These are phyloP conservation scores for Opisthograptis luteolata DNA, from an alignment of 2,888 invertebrate species.

Conservation along the genomic window DNA sequence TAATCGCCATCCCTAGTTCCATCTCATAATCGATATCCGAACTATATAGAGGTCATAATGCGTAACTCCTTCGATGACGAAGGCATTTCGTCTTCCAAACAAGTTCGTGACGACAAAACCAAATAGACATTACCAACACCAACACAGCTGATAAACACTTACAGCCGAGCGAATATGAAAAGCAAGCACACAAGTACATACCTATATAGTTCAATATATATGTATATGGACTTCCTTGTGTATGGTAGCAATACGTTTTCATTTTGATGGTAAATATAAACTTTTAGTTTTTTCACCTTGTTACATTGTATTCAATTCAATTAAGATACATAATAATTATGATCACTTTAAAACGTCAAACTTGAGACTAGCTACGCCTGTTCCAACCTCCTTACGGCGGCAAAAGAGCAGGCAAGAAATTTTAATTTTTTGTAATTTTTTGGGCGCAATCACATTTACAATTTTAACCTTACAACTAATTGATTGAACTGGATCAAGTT, in stretches of 20 bases:
- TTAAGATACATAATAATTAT: too few species aligned
- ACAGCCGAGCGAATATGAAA: conserved; percentile 41
- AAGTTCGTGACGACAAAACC: conserved; percentile 36
- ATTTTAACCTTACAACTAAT: too few species aligned
- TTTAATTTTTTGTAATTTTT: too few species aligned
- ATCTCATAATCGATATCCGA: not conserved
- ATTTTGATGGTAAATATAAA: not conserved
- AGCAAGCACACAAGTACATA: conserved; percentile 37
- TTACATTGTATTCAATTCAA: too few species aligned
- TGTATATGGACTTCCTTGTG: conserved; percentile 26
- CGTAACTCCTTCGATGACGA: not conserved
- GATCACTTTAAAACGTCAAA: too few species aligned
- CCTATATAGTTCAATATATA: conserved; percentile 19
- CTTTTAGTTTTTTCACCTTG: too few species aligned
- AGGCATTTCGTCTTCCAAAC: conserved; percentile 4
- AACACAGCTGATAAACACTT: conserved; percentile 37
- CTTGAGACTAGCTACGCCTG: too few species aligned
- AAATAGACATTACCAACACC: conserved; percentile 40
- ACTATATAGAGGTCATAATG: not conserved
- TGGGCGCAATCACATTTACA: too few species aligned
- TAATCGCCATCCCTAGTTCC: not conserved
- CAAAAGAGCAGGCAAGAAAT: too few species aligned
- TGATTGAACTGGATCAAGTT: too few species aligned
- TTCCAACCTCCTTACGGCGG: too few species aligned
- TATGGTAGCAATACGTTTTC: conserved; percentile 2